A percentile compares a stretch with the other conserved stretches of the same genome.
Conservation (phyloP, 53 echinoderm and acorn worm genomes). For the Actinopyga echinites region DNA sequence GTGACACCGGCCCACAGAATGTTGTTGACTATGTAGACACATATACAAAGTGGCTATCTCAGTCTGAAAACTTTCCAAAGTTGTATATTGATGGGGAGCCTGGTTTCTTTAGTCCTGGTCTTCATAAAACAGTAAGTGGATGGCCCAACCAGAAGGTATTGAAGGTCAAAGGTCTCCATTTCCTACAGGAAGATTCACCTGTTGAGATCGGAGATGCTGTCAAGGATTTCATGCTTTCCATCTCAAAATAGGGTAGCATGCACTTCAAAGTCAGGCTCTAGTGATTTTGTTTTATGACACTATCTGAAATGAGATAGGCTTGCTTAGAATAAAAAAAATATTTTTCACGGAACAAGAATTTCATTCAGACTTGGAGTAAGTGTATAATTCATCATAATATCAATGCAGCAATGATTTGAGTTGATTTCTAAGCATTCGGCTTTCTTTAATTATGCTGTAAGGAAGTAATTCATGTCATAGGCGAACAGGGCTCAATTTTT, state of each 20-base stretch:
- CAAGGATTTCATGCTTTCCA: slow-evolving; percentile 54
- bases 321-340: no score
- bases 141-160: slow-evolving; percentile 78
- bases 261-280: no score
- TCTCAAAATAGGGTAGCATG: slow-evolving; percentile 12
- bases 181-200: slow-evolving; percentile 92
- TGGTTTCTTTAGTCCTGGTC: slow-evolving; percentile 72
- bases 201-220: slow-evolving; percentile 75
- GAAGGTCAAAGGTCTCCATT: slow-evolving; percentile 74
- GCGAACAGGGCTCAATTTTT: no score
- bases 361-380: no score
- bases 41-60: slow-evolving; percentile 67
- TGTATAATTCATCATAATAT: no score
- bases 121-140: slow-evolving; percentile 35
- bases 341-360: no score
- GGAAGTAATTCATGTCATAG: no score
- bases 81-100: slow-evolving; percentile 73
- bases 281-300: no score
- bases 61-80: slow-evolving; percentile 76
- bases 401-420: no score
- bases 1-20: slow-evolving; percentile 81
- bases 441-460: no score
- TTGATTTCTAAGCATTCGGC: no score
- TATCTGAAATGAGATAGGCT: no score
- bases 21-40: slow-evolving; percentile 69